Evolutionary conservation across 2,888 invertebrate genomes (phyloP), one percentile per base, ranked within the genome.

Genomic region (Brenthis ino): DNA sequence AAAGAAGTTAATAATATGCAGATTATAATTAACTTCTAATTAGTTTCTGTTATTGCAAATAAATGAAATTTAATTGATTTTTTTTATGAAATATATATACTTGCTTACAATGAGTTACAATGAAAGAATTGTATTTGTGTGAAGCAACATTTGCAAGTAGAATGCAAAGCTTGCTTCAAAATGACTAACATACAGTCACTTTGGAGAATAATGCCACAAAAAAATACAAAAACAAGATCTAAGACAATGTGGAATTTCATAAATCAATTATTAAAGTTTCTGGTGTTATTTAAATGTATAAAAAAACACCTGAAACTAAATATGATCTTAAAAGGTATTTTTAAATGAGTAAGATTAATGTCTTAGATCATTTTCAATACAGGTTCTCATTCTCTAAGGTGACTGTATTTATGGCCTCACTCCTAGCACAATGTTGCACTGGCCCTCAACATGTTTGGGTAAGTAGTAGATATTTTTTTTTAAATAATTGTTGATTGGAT

Each of bases 361-460:
- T 87, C 87, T 88, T 85, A 84, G 85, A 85, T 83, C 85, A 81
- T 90, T 89, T 86, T 86, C 76, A 77, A 84, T 77, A 73, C 88
- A 89, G 89, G 85, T 85, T 74, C 76, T 80, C 80, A 80, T 80
- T 82, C 79, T 83, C 80, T 81, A 78, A 77, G 80, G 74, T 79
- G 79, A 78, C 69, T 70, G 68, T 74, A 74, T 76, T 77, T 80
- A 82, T 84, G 65, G 70, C 72, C 81, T 83, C 85, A 87, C 79
- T 85, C 83, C 86, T 68, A 68, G 68, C 65, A 56, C 11, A 43
- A 43, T 50, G 81, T 78, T 54, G 75, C 74, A 33, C 54, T 55
- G 14, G 48, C 51, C 65, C 68, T 64, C 73, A 48, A 70, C 33
- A 64, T 53, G 55, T 43, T 63, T 67, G n/a, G 71, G 78, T 77